Evolutionary conservation across 2,888 invertebrate genomes (phyloP).

Genomic region (Tenthredo livida): DNA sequence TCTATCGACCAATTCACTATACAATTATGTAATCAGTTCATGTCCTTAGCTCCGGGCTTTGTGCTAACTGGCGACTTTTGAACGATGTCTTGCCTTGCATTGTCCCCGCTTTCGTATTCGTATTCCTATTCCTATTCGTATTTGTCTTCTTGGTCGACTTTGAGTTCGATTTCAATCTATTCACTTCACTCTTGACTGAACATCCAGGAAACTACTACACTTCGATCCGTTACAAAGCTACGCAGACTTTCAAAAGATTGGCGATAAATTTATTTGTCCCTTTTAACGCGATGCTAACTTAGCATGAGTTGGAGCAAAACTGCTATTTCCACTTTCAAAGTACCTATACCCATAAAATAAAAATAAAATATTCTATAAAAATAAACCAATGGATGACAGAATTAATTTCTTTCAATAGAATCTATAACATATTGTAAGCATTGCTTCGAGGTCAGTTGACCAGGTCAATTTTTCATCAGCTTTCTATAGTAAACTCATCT

Average conservation of each 20-base stretch:
- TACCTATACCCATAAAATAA: neutral
- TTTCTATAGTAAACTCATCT: no score
- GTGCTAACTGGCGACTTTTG: neutral
- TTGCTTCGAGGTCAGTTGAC: neutral
- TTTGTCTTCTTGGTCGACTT: constrained; percentile 43
- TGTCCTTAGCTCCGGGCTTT: neutral
- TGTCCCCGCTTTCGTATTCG: constrained; percentile 28
- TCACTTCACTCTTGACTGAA: constrained; percentile 48
- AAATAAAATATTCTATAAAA: neutral
- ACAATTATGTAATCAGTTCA: constrained; percentile 23
- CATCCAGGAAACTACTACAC: constrained; percentile 58
- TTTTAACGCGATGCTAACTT: constrained; percentile 68
- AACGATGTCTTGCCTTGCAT: constrained; percentile 15
- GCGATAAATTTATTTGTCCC: constrained; percentile 74
- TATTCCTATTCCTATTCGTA: constrained; percentile 31
- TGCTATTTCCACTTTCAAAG: constrained; percentile 17
- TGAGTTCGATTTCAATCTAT: constrained; percentile 49
- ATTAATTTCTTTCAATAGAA: neutral
- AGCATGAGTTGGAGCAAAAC: neutral
- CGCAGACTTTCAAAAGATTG: constrained; percentile 70
- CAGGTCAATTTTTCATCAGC: no score
- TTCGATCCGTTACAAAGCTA: constrained; percentile 58
- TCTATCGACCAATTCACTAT: neutral
- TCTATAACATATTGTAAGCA: neutral
- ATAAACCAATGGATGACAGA: neutral